Evolutionary conservation across 2,888 invertebrate species (phyloP), one percentile per base, ranked within the genome.

Genomic region (Acrocera orbiculus): DNA sequence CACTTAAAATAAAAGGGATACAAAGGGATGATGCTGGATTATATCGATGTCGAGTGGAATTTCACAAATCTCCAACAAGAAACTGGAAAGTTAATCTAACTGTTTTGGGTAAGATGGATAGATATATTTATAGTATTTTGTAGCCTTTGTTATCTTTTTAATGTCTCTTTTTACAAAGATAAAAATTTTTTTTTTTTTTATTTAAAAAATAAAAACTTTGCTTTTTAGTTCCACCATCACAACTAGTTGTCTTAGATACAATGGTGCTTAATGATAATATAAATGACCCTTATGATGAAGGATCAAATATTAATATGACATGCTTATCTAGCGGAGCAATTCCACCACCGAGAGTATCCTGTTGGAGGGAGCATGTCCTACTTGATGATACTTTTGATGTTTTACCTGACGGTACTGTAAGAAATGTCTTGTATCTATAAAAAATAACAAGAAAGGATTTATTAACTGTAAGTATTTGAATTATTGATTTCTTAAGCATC

Each of bases 81-180:
- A 83, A 87, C 56, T 82, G 82, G 42, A 71, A 82, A 52, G 79
- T 87, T 47, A 86, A 86, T 58, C 70, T 89, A 40, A 85, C 85
- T 40, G 78, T 89, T 32, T 73, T 87, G 47, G 79, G 87, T 87
- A 66, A 77, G 83, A 19, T 19, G n/a, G n/a, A n/a, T n/a, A n/a
- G n/a, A n/a, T n/a, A n/a, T n/a, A n/a, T n/a, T n/a, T n/a, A n/a
- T n/a, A n/a, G n/a, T n/a, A n/a, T n/a, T n/a, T n/a, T n/a, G n/a
- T n/a, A n/a, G n/a, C n/a, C n/a, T n/a, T n/a, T n/a, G n/a, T n/a
- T n/a, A n/a, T n/a, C n/a, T n/a, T n/a, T n/a, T n/a, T n/a, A n/a
- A n/a, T n/a, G n/a, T n/a, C n/a, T n/a, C n/a, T n/a, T n/a, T n/a
- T n/a, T n/a, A n/a, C n/a, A n/a, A n/a, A n/a, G n/a, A n/a, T n/a